A percentile compares a stretch with the other conserved stretches of the same genome.
phyloP scores from a whole-genome alignment of 2,113 vertebrate genomes.

The Meles meles region DNA sequence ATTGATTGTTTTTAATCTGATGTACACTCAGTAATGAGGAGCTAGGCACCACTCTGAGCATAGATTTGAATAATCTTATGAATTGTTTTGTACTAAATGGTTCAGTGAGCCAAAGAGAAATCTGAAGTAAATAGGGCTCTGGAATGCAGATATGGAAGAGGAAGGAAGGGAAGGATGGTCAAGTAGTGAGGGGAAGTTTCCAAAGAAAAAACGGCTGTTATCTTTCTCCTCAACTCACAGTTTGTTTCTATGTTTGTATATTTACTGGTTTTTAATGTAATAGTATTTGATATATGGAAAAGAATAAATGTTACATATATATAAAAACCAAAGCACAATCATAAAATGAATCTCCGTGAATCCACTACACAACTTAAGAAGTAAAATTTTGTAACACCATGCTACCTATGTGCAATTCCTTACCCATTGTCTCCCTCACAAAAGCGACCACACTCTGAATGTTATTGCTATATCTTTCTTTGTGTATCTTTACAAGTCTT shows the following conservation, averaged over 20 bases:
- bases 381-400: not conserved
- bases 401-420: not conserved
- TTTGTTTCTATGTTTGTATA: not conserved
- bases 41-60: not conserved
- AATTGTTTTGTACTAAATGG: not conserved
- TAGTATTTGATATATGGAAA: not conserved
- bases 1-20: constrained; percentile 28
- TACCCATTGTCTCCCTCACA: not conserved
- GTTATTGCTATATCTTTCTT: not conserved
- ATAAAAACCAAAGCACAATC: not conserved
- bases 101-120: not conserved
- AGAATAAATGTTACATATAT: not conserved
- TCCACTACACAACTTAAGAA: not conserved
- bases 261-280: not conserved
- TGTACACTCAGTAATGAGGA: not conserved
- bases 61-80: not conserved
- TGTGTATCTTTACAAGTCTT: not conserved
- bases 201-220: not conserved
- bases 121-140: not conserved
- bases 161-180: not conserved
- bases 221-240: not conserved
- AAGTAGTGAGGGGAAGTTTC: not conserved
- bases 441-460: not conserved
- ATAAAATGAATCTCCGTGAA: not conserved
- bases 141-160: not conserved